phyloP scores from a whole-genome alignment of 2,113 vertebrate genomes.

The Chauna torquata region DNA sequence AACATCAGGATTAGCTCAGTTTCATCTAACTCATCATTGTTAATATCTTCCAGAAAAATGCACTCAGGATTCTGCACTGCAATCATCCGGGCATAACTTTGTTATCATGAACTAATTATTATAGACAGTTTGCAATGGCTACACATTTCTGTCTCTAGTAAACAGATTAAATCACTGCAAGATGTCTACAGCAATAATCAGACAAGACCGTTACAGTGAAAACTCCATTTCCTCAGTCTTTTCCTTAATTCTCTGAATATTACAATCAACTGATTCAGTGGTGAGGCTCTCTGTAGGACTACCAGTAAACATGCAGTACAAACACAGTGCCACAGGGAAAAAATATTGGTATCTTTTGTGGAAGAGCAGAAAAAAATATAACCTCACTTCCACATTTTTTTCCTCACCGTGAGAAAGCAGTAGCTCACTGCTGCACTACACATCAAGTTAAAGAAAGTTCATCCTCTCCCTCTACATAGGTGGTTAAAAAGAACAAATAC shows the following conservation, averaged over 20 bases:
- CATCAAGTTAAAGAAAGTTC: not conserved
- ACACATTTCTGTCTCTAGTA: conserved; percentile 42
- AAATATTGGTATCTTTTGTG: not conserved
- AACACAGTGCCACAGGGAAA: not conserved
- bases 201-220: not conserved
- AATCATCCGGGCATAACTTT: conserved; percentile 58
- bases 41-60: conserved; percentile 55
- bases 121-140: conserved; percentile 18
- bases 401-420: not conserved
- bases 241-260: not conserved
- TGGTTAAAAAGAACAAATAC: not conserved
- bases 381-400: not conserved
- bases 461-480: not conserved
- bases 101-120: conserved; percentile 64
- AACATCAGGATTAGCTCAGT: conserved; percentile 16
- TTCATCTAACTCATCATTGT: not conserved
- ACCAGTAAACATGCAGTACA: not conserved
- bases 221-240: conserved; percentile 1
- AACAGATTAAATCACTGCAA: conserved; percentile 33
- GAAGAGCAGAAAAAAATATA: not conserved
- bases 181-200: conserved; percentile 22
- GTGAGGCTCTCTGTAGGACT: not conserved
- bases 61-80: conserved; percentile 26
- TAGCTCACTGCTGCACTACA: not conserved
- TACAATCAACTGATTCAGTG: not conserved